Conservation (phyloP, 2,888 invertebrate genomes). For the Leptinotarsa tumamoca region DNA sequence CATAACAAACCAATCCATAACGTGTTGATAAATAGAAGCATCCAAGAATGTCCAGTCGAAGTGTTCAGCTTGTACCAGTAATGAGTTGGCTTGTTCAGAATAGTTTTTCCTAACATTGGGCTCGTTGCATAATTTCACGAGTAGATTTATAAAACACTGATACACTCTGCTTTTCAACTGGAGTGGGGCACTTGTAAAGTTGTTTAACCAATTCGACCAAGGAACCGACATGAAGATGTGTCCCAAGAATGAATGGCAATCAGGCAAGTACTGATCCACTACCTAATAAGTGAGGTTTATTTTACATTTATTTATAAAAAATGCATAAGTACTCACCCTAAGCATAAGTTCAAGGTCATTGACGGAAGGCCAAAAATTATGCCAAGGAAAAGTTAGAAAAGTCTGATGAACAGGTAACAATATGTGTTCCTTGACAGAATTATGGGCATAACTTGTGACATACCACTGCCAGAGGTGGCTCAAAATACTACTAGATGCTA, state of each 20-base stretch:
- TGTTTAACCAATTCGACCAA: conserved; percentile 75
- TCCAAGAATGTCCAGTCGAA: conserved; percentile 78
- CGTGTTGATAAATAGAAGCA: conserved; percentile 72
- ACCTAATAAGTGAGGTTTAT: conserved; percentile 61
- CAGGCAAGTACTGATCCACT: conserved; percentile 75
- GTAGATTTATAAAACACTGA: conserved; percentile 75
- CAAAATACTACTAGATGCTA: conserved; percentile 67
- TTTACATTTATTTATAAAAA: no score
- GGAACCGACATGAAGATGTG: conserved; percentile 76
- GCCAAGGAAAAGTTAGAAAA: conserved; percentile 78
- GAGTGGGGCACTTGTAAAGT: conserved; percentile 65
- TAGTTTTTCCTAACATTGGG: conserved; percentile 74
- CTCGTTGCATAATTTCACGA: conserved; percentile 80
- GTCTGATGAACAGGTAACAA: conserved; percentile 75
- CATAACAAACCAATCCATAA: conserved; percentile 81
- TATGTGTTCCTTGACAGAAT: conserved; percentile 75
- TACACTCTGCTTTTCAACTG: conserved; percentile 68
- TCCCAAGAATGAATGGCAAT: conserved; percentile 79
- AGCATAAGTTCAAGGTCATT: conserved; percentile 78
- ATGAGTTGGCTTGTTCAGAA: conserved; percentile 63
- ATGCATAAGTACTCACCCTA: conserved; percentile 66
- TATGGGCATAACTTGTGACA: conserved; percentile 74
- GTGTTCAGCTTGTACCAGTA: conserved; percentile 72
- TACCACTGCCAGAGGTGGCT: conserved; percentile 80
- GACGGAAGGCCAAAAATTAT: conserved; percentile 75